These are phyloP conservation scores for Eremophila alpestris DNA, from an alignment of 2,797 vertebrate genomes.

Conservation along the genomic window DNA sequence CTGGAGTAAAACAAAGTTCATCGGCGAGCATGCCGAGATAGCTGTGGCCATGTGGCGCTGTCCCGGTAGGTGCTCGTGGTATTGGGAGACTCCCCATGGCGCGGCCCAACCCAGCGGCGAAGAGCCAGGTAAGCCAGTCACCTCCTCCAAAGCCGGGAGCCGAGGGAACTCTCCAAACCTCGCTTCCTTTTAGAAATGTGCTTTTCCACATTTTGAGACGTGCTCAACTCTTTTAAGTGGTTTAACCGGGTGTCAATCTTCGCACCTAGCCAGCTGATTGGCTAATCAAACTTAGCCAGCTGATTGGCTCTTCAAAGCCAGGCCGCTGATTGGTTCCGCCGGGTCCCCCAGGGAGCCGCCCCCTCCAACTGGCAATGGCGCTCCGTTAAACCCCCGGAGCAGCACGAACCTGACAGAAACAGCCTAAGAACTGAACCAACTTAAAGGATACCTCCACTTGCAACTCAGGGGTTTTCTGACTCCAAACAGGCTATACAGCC, in stretches of 20 bases:
- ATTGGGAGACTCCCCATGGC: neutral
- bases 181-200: neutral
- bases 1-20: neutral
- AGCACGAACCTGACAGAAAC: neutral
- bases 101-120: neutral
- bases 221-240: neutral
- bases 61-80: neutral
- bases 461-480: neutral
- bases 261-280: too few relatives aligned
- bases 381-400: neutral
- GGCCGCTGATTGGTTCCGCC: neutral
- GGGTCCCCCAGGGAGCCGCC: neutral
- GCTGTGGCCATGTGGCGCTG: accelerated
- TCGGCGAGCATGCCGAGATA: neutral
- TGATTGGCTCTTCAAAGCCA: too few relatives aligned
- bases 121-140: neutral
- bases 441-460: neutral
- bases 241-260: neutral
- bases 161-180: neutral
- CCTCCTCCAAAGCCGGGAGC: neutral
- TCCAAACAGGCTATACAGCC: neutral
- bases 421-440: neutral
- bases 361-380: neutral
- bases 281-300: neutral
- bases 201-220: neutral